Base-by-base conservation (phyloP, 2,797 vertebrate genomes). In the Xiphophorus birchmanni region DNA sequence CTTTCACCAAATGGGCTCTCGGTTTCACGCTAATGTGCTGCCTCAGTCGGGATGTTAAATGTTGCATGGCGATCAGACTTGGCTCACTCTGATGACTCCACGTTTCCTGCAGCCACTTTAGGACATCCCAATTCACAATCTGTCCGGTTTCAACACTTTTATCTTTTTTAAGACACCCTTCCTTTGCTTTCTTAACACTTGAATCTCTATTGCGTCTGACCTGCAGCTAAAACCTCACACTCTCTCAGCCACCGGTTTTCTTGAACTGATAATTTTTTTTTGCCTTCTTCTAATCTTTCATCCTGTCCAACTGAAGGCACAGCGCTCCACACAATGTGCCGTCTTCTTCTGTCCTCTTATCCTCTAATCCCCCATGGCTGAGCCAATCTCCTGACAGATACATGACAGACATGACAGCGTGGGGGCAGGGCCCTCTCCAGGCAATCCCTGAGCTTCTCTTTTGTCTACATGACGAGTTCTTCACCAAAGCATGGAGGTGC, bases 391-490 rank as follows among this genome's bases (percentile, higher is more conserved):
- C 86, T 91, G 72, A 77, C 77, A 82, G 83, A 81, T 56, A 79
- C 85, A 76, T 50, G 60, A 58, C 74, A 56, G 67, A 82, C 85
- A 77, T 54, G 56, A 58, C 74, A 56, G 67, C 32, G 76, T 81
- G 86, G 87, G 91, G 90, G 85, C 65, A 79, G 58, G 54, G 77
- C 77, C 76, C 86, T 80, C 73, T 76, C 81, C 21, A 58, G 54
- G 45, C 74, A 32, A 80, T 85, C 74, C 75, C 48, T 74, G 60
- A 35, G 74, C 80, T 82, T 81, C 82, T 58, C 83, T 86, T 87
- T 89, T 91, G 80, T 88, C 82, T 86, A 74, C 78, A 74, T 79
- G 87, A 76, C 67, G 88, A 87, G 94, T 92, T 95, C 88, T 91
- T 89, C 80, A 86, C 44, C 47, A 54, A 45, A 82, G 52, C 85